These are phyloP conservation scores for Noctua pronuba DNA, from an alignment of 2,888 invertebrate species.

Conservation along the genomic window DNA sequence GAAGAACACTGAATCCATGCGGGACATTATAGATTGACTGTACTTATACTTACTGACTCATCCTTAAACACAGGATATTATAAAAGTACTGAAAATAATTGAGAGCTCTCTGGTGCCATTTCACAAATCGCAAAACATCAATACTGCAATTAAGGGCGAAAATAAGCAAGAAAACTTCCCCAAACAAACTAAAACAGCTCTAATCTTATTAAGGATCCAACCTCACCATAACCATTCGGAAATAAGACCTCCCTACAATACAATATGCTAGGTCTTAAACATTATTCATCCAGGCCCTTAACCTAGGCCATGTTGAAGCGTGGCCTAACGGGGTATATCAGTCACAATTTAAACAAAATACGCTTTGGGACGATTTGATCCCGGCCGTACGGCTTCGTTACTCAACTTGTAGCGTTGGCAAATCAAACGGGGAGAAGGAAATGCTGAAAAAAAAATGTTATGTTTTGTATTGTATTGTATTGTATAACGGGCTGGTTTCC, in stretches of 20 bases:
- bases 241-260: conserved; percentile 45
- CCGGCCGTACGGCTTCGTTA: conserved; percentile 82
- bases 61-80: too few species aligned
- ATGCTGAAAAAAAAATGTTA: not conserved
- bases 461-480: too few species aligned
- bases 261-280: conserved; percentile 42
- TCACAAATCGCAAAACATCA: too few species aligned
- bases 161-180: too few species aligned
- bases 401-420: conserved; percentile 77
- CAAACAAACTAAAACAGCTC: not conserved
- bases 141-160: too few species aligned
- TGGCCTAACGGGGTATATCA: conserved; percentile 83
- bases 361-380: conserved; percentile 81
- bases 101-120: too few species aligned
- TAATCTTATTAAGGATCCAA: not conserved
- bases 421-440: conserved; percentile 29
- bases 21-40: too few species aligned
- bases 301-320: conserved; percentile 70
- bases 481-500: too few species aligned
- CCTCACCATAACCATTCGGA: conserved; percentile 15
- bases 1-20: too few species aligned
- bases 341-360: conserved; percentile 89
- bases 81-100: too few species aligned
- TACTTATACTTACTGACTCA: too few species aligned
- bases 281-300: conserved; percentile 78